Conservation (phyloP, 2,113 vertebrate genomes). For the Pollachius pollachius region DNA sequence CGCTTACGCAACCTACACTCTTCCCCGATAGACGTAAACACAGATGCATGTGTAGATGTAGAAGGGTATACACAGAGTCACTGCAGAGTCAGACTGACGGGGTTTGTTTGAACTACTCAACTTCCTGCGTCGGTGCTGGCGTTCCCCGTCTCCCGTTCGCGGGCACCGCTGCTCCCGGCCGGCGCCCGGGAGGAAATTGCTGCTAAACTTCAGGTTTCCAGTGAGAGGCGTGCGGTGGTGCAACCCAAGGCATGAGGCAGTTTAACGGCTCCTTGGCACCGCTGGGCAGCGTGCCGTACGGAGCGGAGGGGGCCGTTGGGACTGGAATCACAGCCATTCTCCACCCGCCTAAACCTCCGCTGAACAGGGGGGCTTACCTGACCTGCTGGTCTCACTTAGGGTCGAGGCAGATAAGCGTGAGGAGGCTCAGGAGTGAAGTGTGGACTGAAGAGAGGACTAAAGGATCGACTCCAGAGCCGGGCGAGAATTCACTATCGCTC, state of each 20-base stretch:
- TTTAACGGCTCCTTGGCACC: neutral
- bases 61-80: neutral
- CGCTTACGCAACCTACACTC: neutral
- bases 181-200: conserved; percentile 7
- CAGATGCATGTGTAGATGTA: neutral
- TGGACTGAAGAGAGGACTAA: too few relatives aligned
- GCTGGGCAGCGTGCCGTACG: neutral
- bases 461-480: too few relatives aligned
- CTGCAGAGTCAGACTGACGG: neutral
- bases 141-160: neutral
- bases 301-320: neutral
- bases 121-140: neutral
- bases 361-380: neutral
- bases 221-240: neutral
- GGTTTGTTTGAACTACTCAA: conserved; percentile 11
- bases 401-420: too few relatives aligned
- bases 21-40: conserved; percentile 10
- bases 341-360: neutral
- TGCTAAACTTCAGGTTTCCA: conserved; percentile 4
- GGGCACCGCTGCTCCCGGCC: conserved; percentile 14
- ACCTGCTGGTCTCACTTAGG: too few relatives aligned
- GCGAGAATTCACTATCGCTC: too few relatives aligned
- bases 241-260: neutral
- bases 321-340: neutral
- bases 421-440: too few relatives aligned